phyloP scores from a whole-genome alignment of 2,113 vertebrate genomes.

The Telmatochromis sp. region DNA sequence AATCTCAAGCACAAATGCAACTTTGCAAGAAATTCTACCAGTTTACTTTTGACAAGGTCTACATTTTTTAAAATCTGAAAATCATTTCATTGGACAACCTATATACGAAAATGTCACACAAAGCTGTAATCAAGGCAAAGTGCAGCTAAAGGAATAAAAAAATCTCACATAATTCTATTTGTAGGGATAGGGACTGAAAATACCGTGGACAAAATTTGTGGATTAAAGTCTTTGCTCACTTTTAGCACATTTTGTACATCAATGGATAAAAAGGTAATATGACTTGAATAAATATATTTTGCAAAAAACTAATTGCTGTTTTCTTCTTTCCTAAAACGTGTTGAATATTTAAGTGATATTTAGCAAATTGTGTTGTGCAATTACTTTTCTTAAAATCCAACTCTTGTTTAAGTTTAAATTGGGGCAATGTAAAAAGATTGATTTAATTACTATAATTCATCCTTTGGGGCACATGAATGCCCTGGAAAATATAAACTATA shows the following conservation, averaged over 20 bases:
- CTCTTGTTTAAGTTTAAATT: fast-evolving
- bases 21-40: background rate
- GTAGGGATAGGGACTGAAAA: background rate
- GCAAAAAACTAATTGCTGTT: background rate
- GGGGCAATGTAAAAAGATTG: background rate
- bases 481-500: background rate
- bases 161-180: background rate
- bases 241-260: background rate
- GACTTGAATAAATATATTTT: background rate
- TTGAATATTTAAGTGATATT: background rate
- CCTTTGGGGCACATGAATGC: background rate
- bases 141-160: background rate
- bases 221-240: background rate
- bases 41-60: background rate
- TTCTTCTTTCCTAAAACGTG: background rate
- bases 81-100: background rate
- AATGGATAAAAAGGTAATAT: background rate
- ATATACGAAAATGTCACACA: background rate
- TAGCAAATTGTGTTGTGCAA: background rate
- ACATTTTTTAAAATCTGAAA: background rate
- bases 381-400: background rate
- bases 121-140: background rate
- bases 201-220: background rate
- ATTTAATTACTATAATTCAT: background rate
- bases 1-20: background rate